A percentile compares a stretch with the other conserved stretches of the same genome.
Conservation (phyloP, 2,113 vertebrate genomes). For the Ceyx cyanopectus region DNA sequence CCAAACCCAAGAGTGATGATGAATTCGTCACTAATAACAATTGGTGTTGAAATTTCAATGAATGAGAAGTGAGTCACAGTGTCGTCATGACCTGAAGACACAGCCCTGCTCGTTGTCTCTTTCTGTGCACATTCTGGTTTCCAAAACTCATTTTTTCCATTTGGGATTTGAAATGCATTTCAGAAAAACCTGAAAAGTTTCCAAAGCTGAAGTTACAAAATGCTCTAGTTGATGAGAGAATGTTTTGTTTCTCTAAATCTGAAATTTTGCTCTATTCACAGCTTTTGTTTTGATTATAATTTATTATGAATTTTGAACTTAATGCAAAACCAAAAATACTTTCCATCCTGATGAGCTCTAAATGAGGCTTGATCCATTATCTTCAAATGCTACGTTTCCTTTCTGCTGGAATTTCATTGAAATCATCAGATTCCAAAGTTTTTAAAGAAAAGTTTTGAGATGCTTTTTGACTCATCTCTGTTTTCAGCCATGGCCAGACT, state of each 20-base stretch:
- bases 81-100: neutral
- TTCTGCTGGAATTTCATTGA: neutral
- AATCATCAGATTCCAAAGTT: neutral
- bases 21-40: slow-evolving; percentile 2
- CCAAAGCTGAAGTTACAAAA: slow-evolving; percentile 4
- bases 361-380: neutral
- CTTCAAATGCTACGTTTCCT: neutral
- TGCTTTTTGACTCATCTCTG: neutral
- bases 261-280: slow-evolving; percentile 10
- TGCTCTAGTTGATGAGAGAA: neutral
- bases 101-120: neutral
- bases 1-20: neutral
- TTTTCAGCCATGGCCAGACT: neutral
- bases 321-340: neutral
- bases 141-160: neutral
- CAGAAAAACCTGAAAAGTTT: slow-evolving; percentile 1
- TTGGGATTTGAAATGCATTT: neutral
- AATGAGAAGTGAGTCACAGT: slow-evolving; percentile 1
- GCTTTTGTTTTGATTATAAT: neutral
- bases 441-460: neutral
- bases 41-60: neutral
- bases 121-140: neutral
- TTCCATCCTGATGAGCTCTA: neutral
- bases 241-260: neutral
- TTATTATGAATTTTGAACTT: neutral